Evolutionary conservation across 2,888 invertebrate species (phyloP).

Genomic region (Neoascia interrupta): DNA sequence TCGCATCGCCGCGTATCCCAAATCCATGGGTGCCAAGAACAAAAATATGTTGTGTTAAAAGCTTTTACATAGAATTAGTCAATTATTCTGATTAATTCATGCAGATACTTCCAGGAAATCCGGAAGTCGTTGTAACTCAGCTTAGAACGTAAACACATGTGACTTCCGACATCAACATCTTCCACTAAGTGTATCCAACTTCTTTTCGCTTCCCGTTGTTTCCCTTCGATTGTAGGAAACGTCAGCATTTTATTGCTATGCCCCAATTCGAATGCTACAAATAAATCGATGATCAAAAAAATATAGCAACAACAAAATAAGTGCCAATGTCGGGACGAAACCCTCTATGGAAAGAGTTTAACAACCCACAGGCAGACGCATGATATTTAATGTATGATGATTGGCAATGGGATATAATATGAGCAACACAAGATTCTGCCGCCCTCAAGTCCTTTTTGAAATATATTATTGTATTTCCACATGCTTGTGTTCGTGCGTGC

Average conservation of each 20-base stretch:
- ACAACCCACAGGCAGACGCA: background rate
- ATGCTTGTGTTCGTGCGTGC: background rate
- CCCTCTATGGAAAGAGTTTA: background rate
- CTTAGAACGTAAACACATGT: background rate
- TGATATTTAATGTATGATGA: slow-evolving; percentile 16
- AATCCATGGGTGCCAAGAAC: too few species aligned
- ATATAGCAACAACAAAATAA: background rate
- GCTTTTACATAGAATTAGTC: too few species aligned
- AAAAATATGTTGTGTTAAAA: too few species aligned
- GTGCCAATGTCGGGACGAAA: background rate
- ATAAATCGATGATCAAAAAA: background rate
- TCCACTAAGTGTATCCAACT: background rate
- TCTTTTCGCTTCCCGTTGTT: too few species aligned
- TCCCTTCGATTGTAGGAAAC: too few species aligned
- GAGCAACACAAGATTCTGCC: background rate
- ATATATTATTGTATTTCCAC: background rate
- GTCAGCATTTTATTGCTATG: slow-evolving; percentile 1
- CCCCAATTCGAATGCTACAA: background rate
- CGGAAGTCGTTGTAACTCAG: background rate
- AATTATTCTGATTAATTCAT: background rate
- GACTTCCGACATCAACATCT: background rate
- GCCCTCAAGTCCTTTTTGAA: background rate
- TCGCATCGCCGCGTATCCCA: too few species aligned
- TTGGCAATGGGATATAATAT: slow-evolving; percentile 7
- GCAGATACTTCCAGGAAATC: background rate